Base-by-base conservation (phyloP, 2,888 invertebrate species). In the Blomia tropicalis region DNA sequence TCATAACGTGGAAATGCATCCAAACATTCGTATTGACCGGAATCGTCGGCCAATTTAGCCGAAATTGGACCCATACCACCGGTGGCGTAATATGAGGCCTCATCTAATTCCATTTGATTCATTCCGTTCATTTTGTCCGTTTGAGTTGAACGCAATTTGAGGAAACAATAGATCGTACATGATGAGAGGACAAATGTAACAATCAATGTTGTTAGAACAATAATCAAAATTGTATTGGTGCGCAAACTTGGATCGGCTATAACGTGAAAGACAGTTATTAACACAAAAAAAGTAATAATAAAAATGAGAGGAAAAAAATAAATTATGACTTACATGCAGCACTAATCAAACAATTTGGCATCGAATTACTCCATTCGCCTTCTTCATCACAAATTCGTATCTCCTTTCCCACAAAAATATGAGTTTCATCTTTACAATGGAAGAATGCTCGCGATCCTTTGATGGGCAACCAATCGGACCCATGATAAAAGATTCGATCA, bases 321-420 rank as follows among this genome's bases (percentile, higher is more conserved):
- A 47, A 47, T 25, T n/a, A n/a, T n/a, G n/a, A 56, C 29, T 56
- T 58, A 44, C 29, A 43, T 29, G 27, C 25, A 36, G 14, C 47
- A 27, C 43, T 54, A 11, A 22, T 19, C 27, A 61, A 30, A 54
- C 61, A 61, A 25, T 54, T 61, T 5, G 61, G 61, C 27, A 54
- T 2, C 30, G 43, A 43, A 31, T 32, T 29, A 41, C 54, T 61
- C 61, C 61, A 61, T 29, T 61, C 32, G 22, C 61, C 61, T 27
- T 61, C 61, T 41, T 29, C 32, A n/a, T 32, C 58, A 59, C 61
- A 61, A 2, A 54, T 29, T 56, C 61, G 32, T 27, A 51, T 29
- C 22, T 61, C 61, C 31, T 61, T 61, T 11, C 61, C 61, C 5
- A 61, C 36, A 31, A 61, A 61, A 54, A 61, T 61, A n/a, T 54